Evolutionary conservation across 2,888 invertebrate species (phyloP), one percentile per base, ranked within the genome.

Genomic region (Ernsta delagoae): DNA sequence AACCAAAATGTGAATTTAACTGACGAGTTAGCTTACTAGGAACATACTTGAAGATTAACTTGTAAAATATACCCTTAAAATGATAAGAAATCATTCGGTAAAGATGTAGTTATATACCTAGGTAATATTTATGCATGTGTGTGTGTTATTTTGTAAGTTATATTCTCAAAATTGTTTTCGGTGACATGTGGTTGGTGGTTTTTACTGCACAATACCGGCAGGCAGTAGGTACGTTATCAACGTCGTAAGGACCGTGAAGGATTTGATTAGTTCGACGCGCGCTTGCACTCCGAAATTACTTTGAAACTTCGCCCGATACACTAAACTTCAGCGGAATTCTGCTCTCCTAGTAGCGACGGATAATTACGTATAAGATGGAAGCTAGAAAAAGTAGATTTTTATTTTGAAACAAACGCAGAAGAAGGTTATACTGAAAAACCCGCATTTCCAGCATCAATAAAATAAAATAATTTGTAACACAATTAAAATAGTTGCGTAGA

Each of bases 261-360:
- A 91, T 89, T 91, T 88, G 90, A 92, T 92, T 92, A 90, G 87
- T 88, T 87, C 88, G 86, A 88, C 89, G 88, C 89, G 87, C 86
- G 88, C 86, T 82, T 89, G 90, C 88, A 90, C 88, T 88, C 88
- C 86, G 83, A 92, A 92, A 92, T 92, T 92, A 90, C 90, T 91
- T 90, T 87, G 76, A 85, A 89, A 90, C 87, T 89, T 83, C 74
- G 75, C 75, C 85, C 83, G 80, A 80, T 83, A 77, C 71, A 79
- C 78, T 70, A 80, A 81, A 86, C 88, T 88, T 82, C 81, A 79
- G 70, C 79, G 73, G 71, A 77, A 82, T 71, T 83, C 80, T 87
- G 84, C 71, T 62, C 75, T 76, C 87, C 85, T 87, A 75, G 84
- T 87, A 84, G 72, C 73, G 70, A 59, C 53, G 53, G 31, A 67